Conservation (phyloP, 1,140 invertebrate genomes). For the Samia ricini region DNA sequence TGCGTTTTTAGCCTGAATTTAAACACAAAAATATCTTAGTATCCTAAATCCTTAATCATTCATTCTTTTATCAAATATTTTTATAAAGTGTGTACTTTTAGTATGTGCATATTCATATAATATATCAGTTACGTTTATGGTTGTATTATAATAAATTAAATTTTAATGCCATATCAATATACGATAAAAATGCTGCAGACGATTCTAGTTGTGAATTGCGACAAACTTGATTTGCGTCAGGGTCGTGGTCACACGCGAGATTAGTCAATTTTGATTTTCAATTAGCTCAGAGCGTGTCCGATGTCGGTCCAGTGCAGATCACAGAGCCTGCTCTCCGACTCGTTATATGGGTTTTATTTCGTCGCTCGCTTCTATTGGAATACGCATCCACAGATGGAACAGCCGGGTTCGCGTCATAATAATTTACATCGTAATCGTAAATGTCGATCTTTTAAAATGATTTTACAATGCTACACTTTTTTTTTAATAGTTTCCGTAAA, state of each 20-base stretch:
- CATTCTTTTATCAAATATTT: too few relatives aligned
- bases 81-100: background rate
- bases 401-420: background rate
- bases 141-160: background rate
- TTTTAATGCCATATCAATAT: background rate
- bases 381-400: conserved; percentile 15
- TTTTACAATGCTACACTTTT: too few relatives aligned
- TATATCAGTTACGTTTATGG: too few relatives aligned
- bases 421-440: background rate
- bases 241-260: conserved; percentile 33
- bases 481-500: too few relatives aligned
- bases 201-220: conserved; percentile 18
- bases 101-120: background rate
- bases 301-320: conserved; percentile 26
- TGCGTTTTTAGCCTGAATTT: too few relatives aligned
- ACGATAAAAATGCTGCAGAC: background rate
- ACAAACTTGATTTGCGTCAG: conserved; percentile 13
- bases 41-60: too few relatives aligned
- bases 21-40: too few relatives aligned
- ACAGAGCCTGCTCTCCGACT: conserved; percentile 32
- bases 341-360: conserved; percentile 45
- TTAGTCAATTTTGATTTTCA: conserved; percentile 63
- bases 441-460: too few relatives aligned
- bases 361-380: conserved; percentile 12
- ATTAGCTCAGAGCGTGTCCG: conserved; percentile 46